Evolutionary conservation across 2,888 invertebrate genomes (phyloP).

Genomic region (Apocheima hispidaria): DNA sequence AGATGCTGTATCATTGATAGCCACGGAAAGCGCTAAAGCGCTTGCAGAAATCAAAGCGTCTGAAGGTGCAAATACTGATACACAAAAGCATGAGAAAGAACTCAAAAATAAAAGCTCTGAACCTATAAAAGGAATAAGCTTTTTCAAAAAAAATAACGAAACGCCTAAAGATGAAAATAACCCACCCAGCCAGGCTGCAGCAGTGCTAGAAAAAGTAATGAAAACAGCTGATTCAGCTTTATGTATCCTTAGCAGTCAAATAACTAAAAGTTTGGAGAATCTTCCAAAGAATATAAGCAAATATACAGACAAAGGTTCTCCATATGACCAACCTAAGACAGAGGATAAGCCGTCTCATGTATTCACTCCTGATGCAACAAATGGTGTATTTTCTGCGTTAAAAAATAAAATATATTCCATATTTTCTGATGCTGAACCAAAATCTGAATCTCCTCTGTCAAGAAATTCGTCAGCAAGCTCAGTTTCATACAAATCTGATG

Average conservation of each 20-base stretch:
- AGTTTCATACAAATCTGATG: neutral
- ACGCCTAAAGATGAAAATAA: slow-evolving; percentile 1
- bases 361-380: slow-evolving; percentile 21
- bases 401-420: slow-evolving; percentile 59
- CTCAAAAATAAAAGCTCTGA: slow-evolving; percentile 39
- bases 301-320: slow-evolving; percentile 48
- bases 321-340: slow-evolving; percentile 47
- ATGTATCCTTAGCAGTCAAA: slow-evolving; percentile 44
- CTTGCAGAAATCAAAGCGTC: slow-evolving; percentile 48
- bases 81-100: slow-evolving; percentile 2
- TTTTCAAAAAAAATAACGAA: slow-evolving; percentile 33
- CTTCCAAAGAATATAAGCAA: slow-evolving; percentile 28
- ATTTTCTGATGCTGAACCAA: slow-evolving; percentile 45
- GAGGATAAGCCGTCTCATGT: slow-evolving; percentile 34
- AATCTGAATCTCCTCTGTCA: neutral
- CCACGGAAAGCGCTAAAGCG: slow-evolving; percentile 53
- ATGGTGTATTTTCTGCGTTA: slow-evolving; percentile 53
- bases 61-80: slow-evolving; percentile 36
- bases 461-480: neutral
- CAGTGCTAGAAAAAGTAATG: slow-evolving; percentile 38
- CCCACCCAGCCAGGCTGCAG: neutral
- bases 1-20: slow-evolving; percentile 57
- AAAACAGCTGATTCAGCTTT: slow-evolving; percentile 53
- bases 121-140: slow-evolving; percentile 33
- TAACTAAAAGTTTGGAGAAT: slow-evolving; percentile 37